A percentile compares a stretch with the other conserved stretches of the same genome.
Conservation (phyloP, 2,113 vertebrate genomes). For the Xenopus laevis region DNA sequence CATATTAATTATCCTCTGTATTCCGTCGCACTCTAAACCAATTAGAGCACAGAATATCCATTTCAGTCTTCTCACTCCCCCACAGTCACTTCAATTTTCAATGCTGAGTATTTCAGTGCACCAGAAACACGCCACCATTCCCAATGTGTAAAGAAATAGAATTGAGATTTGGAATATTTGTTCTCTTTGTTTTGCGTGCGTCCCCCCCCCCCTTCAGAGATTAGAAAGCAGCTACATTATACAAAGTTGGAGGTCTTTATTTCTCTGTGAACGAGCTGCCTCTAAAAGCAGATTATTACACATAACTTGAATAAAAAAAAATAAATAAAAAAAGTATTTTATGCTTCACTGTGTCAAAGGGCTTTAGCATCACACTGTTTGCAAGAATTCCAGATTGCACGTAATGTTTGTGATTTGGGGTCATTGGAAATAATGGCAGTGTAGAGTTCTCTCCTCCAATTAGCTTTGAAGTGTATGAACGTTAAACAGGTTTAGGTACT, state of each 20-base stretch:
- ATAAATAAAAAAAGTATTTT: background rate
- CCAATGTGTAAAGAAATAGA: slow-evolving; percentile 6
- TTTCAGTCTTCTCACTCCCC: slow-evolving; percentile 29
- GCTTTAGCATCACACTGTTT: background rate
- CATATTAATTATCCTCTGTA: slow-evolving; percentile 9
- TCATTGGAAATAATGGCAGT: background rate
- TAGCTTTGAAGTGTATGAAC: background rate
- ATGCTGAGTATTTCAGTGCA: slow-evolving; percentile 15
- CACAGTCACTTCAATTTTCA: slow-evolving; percentile 31
- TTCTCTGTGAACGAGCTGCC: slow-evolving; percentile 11
- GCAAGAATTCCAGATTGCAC: background rate
- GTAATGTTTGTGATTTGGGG: background rate
- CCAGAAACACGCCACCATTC: slow-evolving; percentile 15
- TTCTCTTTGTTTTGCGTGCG: slow-evolving; percentile 15
- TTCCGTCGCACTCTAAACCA: slow-evolving; percentile 1
- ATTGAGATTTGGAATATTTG: slow-evolving; percentile 2
- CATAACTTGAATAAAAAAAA: slow-evolving; percentile 17
- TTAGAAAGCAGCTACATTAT: slow-evolving; percentile 14
- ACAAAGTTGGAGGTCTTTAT: slow-evolving; percentile 34
- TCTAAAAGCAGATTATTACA: slow-evolving; percentile 23
- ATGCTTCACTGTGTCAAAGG: slow-evolving; percentile 12
- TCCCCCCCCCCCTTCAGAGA: slow-evolving; percentile 9
- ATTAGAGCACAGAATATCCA: slow-evolving; percentile 22
- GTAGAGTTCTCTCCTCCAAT: background rate
- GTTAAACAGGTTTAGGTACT: background rate